Percentiles rank a stretch among this genome's conserved stretches.
Evolutionary conservation across 1,140 invertebrate species (phyloP).

Genomic region (Luehdorfia chinensis): DNA sequence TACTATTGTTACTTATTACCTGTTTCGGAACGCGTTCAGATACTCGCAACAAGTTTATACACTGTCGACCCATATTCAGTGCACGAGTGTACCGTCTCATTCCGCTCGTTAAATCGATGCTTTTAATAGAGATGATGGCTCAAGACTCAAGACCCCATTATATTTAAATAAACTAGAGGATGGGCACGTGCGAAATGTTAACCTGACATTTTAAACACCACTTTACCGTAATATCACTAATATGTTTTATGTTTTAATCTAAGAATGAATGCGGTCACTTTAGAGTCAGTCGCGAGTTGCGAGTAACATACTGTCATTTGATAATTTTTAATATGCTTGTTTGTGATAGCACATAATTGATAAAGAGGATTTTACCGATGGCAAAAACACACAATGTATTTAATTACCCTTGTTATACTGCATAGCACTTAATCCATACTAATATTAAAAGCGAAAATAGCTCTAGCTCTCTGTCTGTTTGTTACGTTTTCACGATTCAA

Average conservation of each 20-base stretch:
- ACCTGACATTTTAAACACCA: slow-evolving; percentile 18
- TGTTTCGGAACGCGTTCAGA: slow-evolving; percentile 25
- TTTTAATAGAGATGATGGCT: slow-evolving; percentile 65
- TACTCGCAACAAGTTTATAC: slow-evolving; percentile 28
- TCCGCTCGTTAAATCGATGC: slow-evolving; percentile 62
- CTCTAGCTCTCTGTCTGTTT: too few species aligned
- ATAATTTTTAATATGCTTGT: slow-evolving; percentile 4
- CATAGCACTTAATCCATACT: too few species aligned
- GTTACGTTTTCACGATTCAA: too few species aligned
- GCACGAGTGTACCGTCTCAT: slow-evolving; percentile 47
- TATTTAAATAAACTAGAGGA: slow-evolving; percentile 18
- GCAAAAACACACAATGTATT: too few species aligned
- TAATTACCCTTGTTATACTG: too few species aligned
- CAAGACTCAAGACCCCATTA: slow-evolving; percentile 48
- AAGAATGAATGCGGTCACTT: slow-evolving; percentile 8
- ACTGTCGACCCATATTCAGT: slow-evolving; percentile 56
- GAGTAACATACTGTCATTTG: not conserved
- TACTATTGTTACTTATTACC: slow-evolving; percentile 36
- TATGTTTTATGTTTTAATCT: slow-evolving; percentile 2
- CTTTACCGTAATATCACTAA: slow-evolving; percentile 1
- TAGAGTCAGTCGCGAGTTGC: slow-evolving; percentile 12
- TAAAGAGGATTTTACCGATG: too few species aligned
- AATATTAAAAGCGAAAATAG: too few species aligned
- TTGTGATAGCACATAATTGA: not conserved
- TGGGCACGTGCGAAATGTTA: slow-evolving; percentile 26